A percentile compares a stretch with the other conserved stretches of the same genome.
phyloP scores from a whole-genome alignment of 2,797 vertebrate genomes.

The Staurois parvus region DNA sequence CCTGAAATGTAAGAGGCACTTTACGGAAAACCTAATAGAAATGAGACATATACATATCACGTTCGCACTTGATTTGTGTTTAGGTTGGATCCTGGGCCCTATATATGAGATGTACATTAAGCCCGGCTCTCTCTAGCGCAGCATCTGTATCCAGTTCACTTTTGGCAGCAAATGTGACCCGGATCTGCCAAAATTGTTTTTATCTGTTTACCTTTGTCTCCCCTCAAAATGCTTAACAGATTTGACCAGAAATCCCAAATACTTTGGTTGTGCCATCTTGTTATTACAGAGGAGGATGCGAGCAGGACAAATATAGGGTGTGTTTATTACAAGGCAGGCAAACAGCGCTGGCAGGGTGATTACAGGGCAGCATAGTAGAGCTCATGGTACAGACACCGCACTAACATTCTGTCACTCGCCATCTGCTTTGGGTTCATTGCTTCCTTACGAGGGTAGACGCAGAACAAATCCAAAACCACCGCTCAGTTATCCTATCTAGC shows the following conservation, averaged over 20 bases:
- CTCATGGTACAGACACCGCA: constrained; percentile 34
- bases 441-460: constrained; percentile 40
- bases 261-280: constrained; percentile 65
- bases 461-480: constrained; percentile 43
- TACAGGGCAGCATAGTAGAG: constrained; percentile 74
- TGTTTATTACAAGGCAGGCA: constrained; percentile 82
- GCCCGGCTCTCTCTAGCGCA: not conserved
- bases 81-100: not conserved
- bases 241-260: constrained; percentile 55
- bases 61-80: not conserved
- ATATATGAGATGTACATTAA: not conserved
- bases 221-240: constrained; percentile 61
- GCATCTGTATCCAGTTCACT: constrained; percentile 54
- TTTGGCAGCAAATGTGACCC: constrained; percentile 34
- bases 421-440: constrained; percentile 53
- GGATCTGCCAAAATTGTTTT: constrained; percentile 25
- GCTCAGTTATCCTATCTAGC: constrained; percentile 50
- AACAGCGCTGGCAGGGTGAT: constrained; percentile 78
- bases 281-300: constrained; percentile 81
- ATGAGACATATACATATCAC: too few species aligned
- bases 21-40: too few species aligned
- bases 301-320: constrained; percentile 82
- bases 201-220: constrained; percentile 55
- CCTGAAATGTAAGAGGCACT: too few species aligned
- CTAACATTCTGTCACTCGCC: constrained; percentile 31